Evolutionary conservation across 2,888 invertebrate genomes (phyloP).

Genomic region (Liopterus haemorrhoidalis): DNA sequence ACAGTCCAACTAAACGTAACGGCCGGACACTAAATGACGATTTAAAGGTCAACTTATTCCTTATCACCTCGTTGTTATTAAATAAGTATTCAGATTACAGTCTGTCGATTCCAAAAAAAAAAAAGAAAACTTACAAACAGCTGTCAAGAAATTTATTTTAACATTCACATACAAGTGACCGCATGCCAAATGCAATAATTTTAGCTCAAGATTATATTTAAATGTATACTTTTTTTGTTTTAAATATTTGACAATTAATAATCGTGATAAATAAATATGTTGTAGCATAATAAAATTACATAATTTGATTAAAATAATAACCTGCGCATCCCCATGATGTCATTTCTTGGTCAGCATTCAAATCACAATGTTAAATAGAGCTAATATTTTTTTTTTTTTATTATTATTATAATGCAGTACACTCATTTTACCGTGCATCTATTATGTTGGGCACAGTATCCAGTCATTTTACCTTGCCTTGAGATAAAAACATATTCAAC

Average conservation of each 20-base stretch:
- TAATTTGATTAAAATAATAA: constrained; percentile 18
- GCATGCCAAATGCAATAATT: constrained; percentile 23
- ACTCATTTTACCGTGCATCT: constrained; percentile 22
- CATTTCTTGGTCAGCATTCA: constrained; percentile 23
- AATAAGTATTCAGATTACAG: too few relatives aligned
- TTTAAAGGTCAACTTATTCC: too few relatives aligned
- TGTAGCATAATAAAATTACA: constrained; percentile 19
- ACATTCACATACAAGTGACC: constrained; percentile 24
- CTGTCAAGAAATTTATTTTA: constrained; percentile 24
- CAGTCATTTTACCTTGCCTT: constrained; percentile 15
- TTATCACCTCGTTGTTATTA: too few relatives aligned
- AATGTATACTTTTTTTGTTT: too few relatives aligned
- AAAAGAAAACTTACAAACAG: constrained; percentile 8
- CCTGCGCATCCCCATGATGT: constrained; percentile 18
- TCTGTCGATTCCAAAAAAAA: constrained; percentile 1
- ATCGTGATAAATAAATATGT: constrained; percentile 21
- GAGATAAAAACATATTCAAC: constrained; percentile 16
- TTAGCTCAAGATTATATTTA: constrained; percentile 20
- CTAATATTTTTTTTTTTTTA: constrained; percentile 19
- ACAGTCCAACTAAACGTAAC: not conserved
- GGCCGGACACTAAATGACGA: not conserved
- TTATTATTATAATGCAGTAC: too few relatives aligned
- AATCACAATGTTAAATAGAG: constrained; percentile 22
- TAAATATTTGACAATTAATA: constrained; percentile 19
- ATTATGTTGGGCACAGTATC: constrained; percentile 21